These are phyloP conservation scores for Chrysomallon squamiferum DNA, from an alignment of 1,140 invertebrate species.

Conservation along the genomic window DNA sequence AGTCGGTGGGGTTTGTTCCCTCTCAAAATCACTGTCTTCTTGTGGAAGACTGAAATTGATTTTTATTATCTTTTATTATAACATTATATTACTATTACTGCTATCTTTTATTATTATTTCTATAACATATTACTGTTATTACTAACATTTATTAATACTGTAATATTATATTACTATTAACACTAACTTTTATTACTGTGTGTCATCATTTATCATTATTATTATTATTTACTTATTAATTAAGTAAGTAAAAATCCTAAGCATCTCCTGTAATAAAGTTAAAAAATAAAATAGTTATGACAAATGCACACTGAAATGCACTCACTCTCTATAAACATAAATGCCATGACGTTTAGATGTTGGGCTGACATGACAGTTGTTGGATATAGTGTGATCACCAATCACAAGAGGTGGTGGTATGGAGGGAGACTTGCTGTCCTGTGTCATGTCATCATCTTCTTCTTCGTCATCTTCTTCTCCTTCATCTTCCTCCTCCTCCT, in stretches of 20 bases:
- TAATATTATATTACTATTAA: too few relatives aligned
- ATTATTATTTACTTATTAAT: too few relatives aligned
- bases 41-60: constrained; percentile 55
- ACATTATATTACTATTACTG: too few relatives aligned
- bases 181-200: too few relatives aligned
- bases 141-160: too few relatives aligned
- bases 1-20: constrained; percentile 51
- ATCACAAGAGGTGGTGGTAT: constrained; percentile 10
- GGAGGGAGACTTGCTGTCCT: constrained; percentile 13
- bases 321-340: constrained; percentile 62
- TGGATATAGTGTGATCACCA: constrained; percentile 24
- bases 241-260: too few relatives aligned
- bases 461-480: constrained; percentile 10
- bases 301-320: constrained; percentile 15
- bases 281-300: too few relatives aligned
- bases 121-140: too few relatives aligned
- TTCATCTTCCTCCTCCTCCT: constrained; percentile 1
- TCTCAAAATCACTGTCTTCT: constrained; percentile 62
- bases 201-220: too few relatives aligned
- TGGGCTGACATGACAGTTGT: constrained; percentile 33
- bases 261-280: too few relatives aligned
- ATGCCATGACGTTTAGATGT: constrained; percentile 48
- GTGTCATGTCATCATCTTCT: constrained; percentile 6
- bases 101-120: too few relatives aligned
- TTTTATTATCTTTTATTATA: too few relatives aligned